Evolutionary conservation across 1,140 invertebrate species (phyloP).

Genomic region (Macrotrachela quadricornifera): DNA sequence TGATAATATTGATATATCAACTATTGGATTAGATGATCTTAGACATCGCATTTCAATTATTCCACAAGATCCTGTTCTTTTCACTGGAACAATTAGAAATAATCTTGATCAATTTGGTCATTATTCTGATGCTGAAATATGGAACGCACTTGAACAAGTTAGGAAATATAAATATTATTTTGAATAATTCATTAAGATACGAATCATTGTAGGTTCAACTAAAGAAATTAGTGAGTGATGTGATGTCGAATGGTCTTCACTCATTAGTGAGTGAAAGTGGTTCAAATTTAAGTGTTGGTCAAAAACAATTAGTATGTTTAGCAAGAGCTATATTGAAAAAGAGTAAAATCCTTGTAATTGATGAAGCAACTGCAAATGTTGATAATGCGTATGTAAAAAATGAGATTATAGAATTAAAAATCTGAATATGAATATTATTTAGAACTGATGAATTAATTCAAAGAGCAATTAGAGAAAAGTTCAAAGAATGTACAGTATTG

Average conservation of each 20-base stretch:
- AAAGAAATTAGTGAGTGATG: neutral
- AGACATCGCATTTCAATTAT: slow-evolving; percentile 57
- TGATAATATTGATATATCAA: slow-evolving; percentile 42
- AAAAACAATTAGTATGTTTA: slow-evolving; percentile 65
- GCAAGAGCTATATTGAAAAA: slow-evolving; percentile 61
- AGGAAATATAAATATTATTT: neutral
- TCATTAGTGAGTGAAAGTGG: neutral
- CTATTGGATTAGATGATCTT: slow-evolving; percentile 45
- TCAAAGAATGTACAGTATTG: slow-evolving; percentile 64
- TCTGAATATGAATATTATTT: no score
- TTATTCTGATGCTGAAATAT: slow-evolving; percentile 16
- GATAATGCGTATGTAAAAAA: slow-evolving; percentile 9
- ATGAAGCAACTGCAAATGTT: slow-evolving; percentile 65
- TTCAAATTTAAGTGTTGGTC: slow-evolving; percentile 48
- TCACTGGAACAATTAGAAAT: slow-evolving; percentile 28
- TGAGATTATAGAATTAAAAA: no score
- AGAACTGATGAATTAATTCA: slow-evolving; percentile 61
- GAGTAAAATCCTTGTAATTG: slow-evolving; percentile 70
- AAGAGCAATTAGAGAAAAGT: slow-evolving; percentile 63
- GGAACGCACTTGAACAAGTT: slow-evolving; percentile 14
- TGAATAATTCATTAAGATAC: no score
- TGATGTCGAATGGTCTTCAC: slow-evolving; percentile 1
- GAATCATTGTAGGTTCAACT: neutral
- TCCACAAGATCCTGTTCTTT: slow-evolving; percentile 38
- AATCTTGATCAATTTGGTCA: slow-evolving; percentile 19